A percentile compares a stretch with the other conserved stretches of the same genome.
Conservation (phyloP, 2,888 invertebrate genomes). For the Orchesella flavescens region DNA sequence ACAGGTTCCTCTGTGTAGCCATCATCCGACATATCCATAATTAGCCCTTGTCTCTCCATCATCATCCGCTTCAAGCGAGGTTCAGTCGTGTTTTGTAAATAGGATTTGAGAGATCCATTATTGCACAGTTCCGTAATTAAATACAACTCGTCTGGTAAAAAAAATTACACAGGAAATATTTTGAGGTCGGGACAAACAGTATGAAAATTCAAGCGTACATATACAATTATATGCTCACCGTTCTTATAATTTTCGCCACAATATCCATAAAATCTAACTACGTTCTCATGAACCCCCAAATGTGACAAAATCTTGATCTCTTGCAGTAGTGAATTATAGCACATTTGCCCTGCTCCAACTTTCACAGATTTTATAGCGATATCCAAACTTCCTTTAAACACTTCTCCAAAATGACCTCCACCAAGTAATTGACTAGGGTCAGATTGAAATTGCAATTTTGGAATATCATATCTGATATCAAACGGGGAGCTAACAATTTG, state of each 20-base stretch:
- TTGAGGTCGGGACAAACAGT: no score
- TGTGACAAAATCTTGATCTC: conserved; percentile 28
- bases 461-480: neutral
- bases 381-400: conserved; percentile 1
- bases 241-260: neutral
- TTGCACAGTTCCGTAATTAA: conserved; percentile 14
- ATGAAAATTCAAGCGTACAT: neutral
- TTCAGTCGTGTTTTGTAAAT: neutral
- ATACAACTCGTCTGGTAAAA: neutral
- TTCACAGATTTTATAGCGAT: conserved; percentile 35
- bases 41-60: neutral
- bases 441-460: neutral
- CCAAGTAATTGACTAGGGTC: neutral
- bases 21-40: neutral
- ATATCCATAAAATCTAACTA: conserved; percentile 23
- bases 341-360: neutral
- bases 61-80: neutral
- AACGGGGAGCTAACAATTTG: neutral
- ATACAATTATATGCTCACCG: neutral
- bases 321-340: neutral
- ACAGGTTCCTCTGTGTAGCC: neutral
- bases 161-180: no score
- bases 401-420: conserved; percentile 26
- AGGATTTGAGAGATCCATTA: conserved; percentile 24
- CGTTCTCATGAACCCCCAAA: conserved; percentile 34